A percentile compares a stretch with the other conserved stretches of the same genome.
These are phyloP conservation scores for Cantharis nigra DNA, from an alignment of 2,888 invertebrate species.

Conservation along the genomic window DNA sequence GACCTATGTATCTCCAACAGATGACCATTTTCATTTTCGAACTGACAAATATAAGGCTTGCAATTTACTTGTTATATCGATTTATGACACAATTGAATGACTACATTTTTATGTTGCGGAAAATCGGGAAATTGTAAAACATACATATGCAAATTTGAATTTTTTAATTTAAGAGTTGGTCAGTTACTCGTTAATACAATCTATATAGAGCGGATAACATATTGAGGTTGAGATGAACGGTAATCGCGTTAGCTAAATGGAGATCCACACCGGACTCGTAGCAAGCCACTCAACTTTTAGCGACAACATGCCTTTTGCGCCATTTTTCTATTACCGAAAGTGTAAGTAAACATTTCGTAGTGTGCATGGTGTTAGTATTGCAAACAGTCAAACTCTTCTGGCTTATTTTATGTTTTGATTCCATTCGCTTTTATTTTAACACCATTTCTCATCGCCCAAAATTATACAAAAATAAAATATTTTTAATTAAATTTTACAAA, in stretches of 20 bases:
- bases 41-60: slow-evolving; percentile 7
- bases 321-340: slow-evolving; percentile 54
- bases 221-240: slow-evolving; percentile 17
- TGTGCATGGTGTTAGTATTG: slow-evolving; percentile 50
- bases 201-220: slow-evolving; percentile 7
- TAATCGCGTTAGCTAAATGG: slow-evolving; percentile 42
- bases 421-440: slow-evolving; percentile 3
- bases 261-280: slow-evolving; percentile 29
- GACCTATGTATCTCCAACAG: slow-evolving; percentile 16
- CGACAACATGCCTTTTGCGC: slow-evolving; percentile 46
- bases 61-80: slow-evolving; percentile 31
- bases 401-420: slow-evolving; percentile 22
- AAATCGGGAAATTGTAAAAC: slow-evolving; percentile 39
- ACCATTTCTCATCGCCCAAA: background rate
- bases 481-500: background rate
- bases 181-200: slow-evolving; percentile 17
- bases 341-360: slow-evolving; percentile 54
- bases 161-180: slow-evolving; percentile 13
- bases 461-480: slow-evolving; percentile 1
- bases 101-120: slow-evolving; percentile 37
- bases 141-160: slow-evolving; percentile 21
- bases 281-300: slow-evolving; percentile 43
- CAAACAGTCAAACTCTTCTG: slow-evolving; percentile 47
- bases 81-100: slow-evolving; percentile 30
- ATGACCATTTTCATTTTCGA: slow-evolving; percentile 27